Evolutionary conservation across 2,888 invertebrate species (phyloP).

Genomic region (Atrina japonica): DNA sequence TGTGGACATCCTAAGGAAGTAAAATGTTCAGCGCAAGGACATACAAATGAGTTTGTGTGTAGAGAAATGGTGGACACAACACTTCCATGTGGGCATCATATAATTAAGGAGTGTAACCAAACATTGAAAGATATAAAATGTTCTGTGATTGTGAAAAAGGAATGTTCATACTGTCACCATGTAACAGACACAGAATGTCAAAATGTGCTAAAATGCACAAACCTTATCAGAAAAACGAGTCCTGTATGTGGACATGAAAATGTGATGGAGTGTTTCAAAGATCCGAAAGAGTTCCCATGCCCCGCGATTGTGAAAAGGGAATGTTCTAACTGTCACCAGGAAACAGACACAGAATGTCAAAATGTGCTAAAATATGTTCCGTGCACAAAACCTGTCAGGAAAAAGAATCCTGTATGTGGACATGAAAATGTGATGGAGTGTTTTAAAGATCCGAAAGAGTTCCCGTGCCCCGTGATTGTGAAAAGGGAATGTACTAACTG

Average conservation of each 20-base stretch:
- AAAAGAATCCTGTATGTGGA: constrained; percentile 1
- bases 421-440: constrained; percentile 8
- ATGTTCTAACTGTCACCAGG: background rate
- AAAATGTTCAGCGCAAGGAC: background rate
- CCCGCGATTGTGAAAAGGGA: background rate
- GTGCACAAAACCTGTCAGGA: background rate
- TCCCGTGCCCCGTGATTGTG: background rate
- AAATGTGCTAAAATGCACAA: background rate
- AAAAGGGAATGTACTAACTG: background rate
- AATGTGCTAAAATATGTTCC: background rate
- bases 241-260: constrained; percentile 9
- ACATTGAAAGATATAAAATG: background rate
- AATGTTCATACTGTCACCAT: background rate
- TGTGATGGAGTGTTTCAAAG: background rate
- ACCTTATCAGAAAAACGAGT: background rate
- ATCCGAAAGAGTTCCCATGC: background rate
- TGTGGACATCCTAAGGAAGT: constrained; percentile 19
- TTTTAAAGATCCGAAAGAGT: background rate
- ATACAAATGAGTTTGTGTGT: background rate
- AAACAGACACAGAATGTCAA: background rate
- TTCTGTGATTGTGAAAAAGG: background rate
- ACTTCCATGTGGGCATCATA: constrained; percentile 6
- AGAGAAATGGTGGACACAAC: background rate
- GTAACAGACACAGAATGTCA: background rate
- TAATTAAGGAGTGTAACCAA: background rate